These are phyloP conservation scores for Yponomeuta cagnagella DNA, from an alignment of 2,888 invertebrate species.

Conservation along the genomic window DNA sequence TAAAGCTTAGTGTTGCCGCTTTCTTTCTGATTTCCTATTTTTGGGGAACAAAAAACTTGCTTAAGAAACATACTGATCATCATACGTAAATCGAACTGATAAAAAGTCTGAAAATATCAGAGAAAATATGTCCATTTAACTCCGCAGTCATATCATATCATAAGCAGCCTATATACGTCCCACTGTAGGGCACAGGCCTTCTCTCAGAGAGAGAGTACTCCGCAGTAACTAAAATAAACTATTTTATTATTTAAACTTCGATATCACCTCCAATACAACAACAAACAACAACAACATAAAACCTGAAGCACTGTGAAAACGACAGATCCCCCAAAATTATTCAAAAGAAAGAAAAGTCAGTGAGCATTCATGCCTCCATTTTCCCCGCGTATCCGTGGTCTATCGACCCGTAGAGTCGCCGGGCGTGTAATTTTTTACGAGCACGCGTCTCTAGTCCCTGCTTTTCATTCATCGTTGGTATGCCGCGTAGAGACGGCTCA, in stretches of 20 bases:
- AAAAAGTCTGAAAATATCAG: too few species aligned
- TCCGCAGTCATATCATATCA: too few species aligned
- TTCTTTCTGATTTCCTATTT: not conserved
- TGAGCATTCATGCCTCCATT: not conserved
- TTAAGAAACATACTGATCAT: too few species aligned
- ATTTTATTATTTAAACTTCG: too few species aligned
- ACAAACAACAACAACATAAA: not conserved
- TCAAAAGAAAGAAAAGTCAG: not conserved
- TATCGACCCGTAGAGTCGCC: not conserved
- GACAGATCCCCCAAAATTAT: not conserved
- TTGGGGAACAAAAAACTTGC: not conserved
- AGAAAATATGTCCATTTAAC: too few species aligned
- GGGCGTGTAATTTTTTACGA: conserved; percentile 39
- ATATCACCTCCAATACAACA: not conserved
- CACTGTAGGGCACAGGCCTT: too few species aligned
- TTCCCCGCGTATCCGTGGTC: not conserved
- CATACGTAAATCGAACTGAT: too few species aligned
- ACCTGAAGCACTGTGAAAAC: not conserved
- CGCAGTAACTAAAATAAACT: too few species aligned
- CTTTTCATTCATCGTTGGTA: conserved; percentile 54
- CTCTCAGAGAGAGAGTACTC: too few species aligned
- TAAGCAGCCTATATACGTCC: too few species aligned
- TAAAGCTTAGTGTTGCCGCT: not conserved
- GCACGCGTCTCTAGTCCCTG: conserved; percentile 33
- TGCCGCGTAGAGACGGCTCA: conserved; percentile 14